These are phyloP conservation scores for Drosophila lini DNA, from an alignment of 1,140 invertebrate species.

Conservation along the genomic window DNA sequence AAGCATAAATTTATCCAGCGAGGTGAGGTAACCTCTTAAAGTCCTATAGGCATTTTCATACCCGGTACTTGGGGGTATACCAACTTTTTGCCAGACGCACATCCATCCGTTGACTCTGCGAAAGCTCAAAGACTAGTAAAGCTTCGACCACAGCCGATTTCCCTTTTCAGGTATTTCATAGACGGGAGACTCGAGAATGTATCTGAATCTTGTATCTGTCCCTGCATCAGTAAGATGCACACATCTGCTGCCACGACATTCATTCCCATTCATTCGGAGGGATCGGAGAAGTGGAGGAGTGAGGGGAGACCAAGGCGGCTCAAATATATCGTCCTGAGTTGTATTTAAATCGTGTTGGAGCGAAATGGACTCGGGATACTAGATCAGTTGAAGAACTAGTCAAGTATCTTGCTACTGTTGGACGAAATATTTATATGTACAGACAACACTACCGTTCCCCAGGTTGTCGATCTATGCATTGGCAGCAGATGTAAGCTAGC, in stretches of 20 bases:
- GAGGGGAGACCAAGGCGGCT: background rate
- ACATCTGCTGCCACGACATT: constrained; percentile 38
- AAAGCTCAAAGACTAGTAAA: too few species aligned
- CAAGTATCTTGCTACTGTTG: too few species aligned
- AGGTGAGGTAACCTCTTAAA: background rate
- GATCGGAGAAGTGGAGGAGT: background rate
- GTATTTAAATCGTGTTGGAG: background rate
- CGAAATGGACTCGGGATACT: background rate
- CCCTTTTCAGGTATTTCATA: background rate
- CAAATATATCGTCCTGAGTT: too few species aligned
- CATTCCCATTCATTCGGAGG: background rate
- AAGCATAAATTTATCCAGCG: constrained; percentile 30
- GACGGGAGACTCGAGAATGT: background rate
- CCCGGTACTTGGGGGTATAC: background rate
- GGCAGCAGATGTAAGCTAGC: constrained; percentile 21
- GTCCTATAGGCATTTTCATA: background rate
- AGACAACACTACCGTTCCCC: too few species aligned
- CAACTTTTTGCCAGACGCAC: background rate
- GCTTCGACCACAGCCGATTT: background rate
- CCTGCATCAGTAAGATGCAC: background rate
- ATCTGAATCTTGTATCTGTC: background rate
- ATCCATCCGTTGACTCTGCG: too few species aligned
- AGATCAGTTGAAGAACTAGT: background rate
- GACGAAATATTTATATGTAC: too few species aligned
- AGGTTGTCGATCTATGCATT: background rate